phyloP scores from a whole-genome alignment of 1,140 invertebrate genomes.

The Nephila pilipes region DNA sequence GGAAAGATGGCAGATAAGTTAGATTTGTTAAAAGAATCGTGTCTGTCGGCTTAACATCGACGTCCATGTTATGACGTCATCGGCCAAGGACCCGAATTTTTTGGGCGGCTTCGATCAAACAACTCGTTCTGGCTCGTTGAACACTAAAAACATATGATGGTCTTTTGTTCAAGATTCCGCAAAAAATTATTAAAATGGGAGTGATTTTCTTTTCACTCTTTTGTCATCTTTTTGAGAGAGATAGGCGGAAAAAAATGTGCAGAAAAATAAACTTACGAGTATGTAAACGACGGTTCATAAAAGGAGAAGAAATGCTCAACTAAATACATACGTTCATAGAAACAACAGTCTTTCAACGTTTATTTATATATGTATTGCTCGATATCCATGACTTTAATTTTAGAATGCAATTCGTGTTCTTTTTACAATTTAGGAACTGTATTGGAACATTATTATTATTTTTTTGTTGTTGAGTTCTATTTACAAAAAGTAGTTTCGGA shows the following conservation, averaged over 20 bases:
- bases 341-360: slow-evolving; percentile 26
- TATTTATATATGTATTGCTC: slow-evolving; percentile 31
- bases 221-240: slow-evolving; percentile 45
- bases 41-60: neutral
- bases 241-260: neutral
- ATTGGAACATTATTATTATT: slow-evolving; percentile 16
- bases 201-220: slow-evolving; percentile 61
- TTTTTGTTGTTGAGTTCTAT: neutral
- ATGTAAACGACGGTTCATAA: slow-evolving; percentile 9
- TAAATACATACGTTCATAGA: slow-evolving; percentile 34
- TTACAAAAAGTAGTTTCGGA: neutral
- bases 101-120: slow-evolving; percentile 61
- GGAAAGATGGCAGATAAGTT: neutral
- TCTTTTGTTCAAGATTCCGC: slow-evolving; percentile 69
- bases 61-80: slow-evolving; percentile 26
- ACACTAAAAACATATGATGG: slow-evolving; percentile 43
- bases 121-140: slow-evolving; percentile 57
- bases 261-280: slow-evolving; percentile 3
- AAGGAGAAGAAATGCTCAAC: slow-evolving; percentile 18
- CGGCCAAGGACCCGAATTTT: slow-evolving; percentile 67
- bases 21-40: slow-evolving; percentile 42
- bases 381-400: slow-evolving; percentile 8
- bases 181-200: slow-evolving; percentile 59
- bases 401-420: neutral
- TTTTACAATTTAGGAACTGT: neutral